Percentiles rank a stretch among this genome's conserved stretches.
These are phyloP conservation scores for Balaenoptera acutorostrata DNA, from an alignment of 2,113 vertebrate genomes.

Conservation along the genomic window DNA sequence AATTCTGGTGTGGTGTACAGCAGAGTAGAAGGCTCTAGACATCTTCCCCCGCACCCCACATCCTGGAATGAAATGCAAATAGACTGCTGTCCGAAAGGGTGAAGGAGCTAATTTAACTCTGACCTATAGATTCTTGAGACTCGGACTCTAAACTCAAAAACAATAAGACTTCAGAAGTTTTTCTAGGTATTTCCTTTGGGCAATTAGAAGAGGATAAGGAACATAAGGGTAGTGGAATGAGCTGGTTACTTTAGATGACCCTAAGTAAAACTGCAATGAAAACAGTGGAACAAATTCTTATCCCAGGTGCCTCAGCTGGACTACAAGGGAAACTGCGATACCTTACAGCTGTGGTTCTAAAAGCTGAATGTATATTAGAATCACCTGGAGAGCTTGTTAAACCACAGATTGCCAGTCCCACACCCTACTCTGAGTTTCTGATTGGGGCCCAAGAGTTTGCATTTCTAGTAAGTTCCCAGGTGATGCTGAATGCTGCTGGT, in stretches of 20 bases:
- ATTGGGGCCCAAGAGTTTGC: not conserved
- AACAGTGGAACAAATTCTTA: not conserved
- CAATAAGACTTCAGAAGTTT: not conserved
- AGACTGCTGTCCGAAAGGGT: not conserved
- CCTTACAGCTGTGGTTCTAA: not conserved
- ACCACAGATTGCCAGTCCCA: not conserved
- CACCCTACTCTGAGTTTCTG: not conserved
- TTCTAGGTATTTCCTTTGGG: not conserved
- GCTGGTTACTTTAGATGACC: not conserved
- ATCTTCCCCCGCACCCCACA: no score
- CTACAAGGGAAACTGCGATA: not conserved
- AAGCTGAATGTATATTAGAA: not conserved
- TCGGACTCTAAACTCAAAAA: not conserved
- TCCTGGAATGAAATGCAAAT: constrained; percentile 26
- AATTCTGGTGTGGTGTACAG: not conserved
- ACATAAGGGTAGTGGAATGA: not conserved
- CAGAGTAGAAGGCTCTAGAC: not conserved
- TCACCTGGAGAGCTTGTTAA: not conserved
- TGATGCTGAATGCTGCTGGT: not conserved
- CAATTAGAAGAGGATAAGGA: not conserved
- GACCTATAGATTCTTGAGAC: not conserved
- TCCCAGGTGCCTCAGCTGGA: not conserved
- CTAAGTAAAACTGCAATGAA: not conserved
- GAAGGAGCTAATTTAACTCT: not conserved
- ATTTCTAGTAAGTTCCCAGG: not conserved